Evolutionary conservation across 2,113 vertebrate genomes (phyloP).

Genomic region (Elephantulus edwardii): DNA sequence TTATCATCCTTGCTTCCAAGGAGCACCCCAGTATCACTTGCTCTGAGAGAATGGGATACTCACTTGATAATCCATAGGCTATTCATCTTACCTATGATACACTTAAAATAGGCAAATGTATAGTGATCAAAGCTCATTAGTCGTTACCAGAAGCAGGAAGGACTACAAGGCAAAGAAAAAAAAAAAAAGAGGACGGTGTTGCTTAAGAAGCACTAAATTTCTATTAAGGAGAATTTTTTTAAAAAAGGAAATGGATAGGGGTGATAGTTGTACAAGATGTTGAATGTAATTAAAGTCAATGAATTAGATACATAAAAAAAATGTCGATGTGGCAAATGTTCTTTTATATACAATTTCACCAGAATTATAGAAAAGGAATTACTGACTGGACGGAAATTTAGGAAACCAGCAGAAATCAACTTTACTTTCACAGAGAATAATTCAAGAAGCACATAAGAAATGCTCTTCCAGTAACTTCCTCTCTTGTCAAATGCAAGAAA

Average conservation of each 20-base stretch:
- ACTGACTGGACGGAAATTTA: background rate
- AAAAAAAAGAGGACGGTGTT: too few species aligned
- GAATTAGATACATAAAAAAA: background rate
- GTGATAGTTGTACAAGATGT: background rate
- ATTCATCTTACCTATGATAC: too few species aligned
- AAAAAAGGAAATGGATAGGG: background rate
- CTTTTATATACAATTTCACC: background rate
- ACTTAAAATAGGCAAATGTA: background rate
- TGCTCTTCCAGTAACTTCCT: background rate
- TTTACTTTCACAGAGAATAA: background rate
- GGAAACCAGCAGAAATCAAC: background rate
- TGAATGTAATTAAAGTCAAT: background rate
- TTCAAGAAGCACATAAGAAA: background rate
- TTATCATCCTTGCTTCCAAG: too few species aligned
- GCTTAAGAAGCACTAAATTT: background rate
- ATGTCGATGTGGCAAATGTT: background rate
- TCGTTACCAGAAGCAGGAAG: background rate
- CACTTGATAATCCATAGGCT: too few species aligned
- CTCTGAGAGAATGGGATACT: too few species aligned
- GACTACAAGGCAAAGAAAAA: too few species aligned
- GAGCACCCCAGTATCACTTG: too few species aligned
- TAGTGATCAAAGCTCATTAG: background rate
- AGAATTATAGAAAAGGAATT: background rate
- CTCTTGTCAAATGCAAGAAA: background rate
- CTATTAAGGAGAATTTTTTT: background rate